phyloP scores from a whole-genome alignment of 2,113 vertebrate species.

The Rhombomys opimus region DNA sequence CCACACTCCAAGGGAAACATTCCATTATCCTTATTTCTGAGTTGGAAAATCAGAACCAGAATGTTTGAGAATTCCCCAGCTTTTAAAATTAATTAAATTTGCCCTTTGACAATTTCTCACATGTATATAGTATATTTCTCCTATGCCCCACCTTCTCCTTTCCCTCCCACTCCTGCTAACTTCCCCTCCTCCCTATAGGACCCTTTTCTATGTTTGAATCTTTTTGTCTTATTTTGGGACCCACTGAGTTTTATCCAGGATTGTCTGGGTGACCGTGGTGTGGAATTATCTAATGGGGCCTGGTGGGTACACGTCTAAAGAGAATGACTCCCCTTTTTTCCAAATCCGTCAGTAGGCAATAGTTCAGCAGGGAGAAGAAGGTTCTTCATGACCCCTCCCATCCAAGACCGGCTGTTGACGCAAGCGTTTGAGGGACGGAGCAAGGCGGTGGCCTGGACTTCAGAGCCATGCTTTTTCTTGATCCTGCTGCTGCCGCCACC shows the following conservation, averaged over 20 bases:
- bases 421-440: neutral
- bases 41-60: slow-evolving; percentile 17
- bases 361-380: neutral
- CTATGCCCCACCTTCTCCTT: neutral
- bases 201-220: neutral
- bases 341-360: too few relatives aligned
- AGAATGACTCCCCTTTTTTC: neutral
- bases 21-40: neutral
- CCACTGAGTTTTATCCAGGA: neutral
- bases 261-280: neutral
- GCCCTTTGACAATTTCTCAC: neutral
- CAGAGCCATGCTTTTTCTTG: neutral
- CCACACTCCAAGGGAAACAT: neutral
- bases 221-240: neutral
- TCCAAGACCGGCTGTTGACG: neutral
- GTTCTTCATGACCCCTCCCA: neutral
- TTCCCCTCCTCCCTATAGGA: neutral
- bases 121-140: neutral
- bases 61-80: neutral
- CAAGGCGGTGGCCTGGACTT: neutral
- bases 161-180: neutral
- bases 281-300: too few relatives aligned
- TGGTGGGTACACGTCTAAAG: neutral
- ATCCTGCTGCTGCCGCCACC: neutral
- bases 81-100: neutral